Percentiles rank a stretch among this genome's conserved stretches.
These are phyloP conservation scores for Rhopalosiphum maidis DNA, from an alignment of 1,140 invertebrate species.

Conservation along the genomic window DNA sequence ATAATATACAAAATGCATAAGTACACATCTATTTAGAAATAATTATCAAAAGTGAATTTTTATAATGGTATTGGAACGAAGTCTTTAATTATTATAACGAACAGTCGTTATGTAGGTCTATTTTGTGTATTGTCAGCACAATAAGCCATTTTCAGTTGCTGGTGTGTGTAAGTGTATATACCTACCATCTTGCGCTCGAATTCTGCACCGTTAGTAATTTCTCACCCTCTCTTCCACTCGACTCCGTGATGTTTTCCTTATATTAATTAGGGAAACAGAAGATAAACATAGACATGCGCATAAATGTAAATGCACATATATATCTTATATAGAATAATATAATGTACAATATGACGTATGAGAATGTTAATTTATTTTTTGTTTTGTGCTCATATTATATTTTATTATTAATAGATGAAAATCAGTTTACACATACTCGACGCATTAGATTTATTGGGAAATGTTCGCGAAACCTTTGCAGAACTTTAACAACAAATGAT, in stretches of 20 bases:
- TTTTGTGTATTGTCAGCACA: constrained; percentile 35
- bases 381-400: background rate
- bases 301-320: background rate
- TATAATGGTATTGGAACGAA: background rate
- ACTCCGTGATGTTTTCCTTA: background rate
- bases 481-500: background rate
- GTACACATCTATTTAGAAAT: background rate
- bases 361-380: background rate
- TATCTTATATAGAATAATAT: background rate
- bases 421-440: background rate
- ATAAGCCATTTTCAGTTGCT: background rate
- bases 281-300: background rate
- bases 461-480: background rate
- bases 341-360: background rate
- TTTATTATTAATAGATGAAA: background rate
- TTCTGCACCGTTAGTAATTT: background rate
- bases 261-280: constrained; percentile 23
- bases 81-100: constrained; percentile 18
- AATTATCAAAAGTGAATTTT: background rate
- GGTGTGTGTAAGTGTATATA: background rate
- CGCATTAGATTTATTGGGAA: background rate
- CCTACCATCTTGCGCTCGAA: background rate
- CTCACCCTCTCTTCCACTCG: background rate
- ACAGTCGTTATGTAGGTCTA: background rate
- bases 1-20: background rate